phyloP scores from a whole-genome alignment of 2,113 vertebrate genomes.

The Myiozetetes cayanensis region DNA sequence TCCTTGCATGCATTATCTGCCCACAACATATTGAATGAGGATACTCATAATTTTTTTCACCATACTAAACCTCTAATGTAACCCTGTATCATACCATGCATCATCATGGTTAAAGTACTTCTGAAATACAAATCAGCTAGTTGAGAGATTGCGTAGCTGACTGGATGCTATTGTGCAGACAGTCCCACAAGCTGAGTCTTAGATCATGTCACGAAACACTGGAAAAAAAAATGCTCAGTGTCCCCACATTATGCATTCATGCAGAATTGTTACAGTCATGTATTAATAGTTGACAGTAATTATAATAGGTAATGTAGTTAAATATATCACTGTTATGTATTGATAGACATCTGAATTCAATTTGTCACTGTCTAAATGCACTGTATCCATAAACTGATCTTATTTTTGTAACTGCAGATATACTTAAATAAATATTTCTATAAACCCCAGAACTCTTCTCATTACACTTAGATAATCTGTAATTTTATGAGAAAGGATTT shows the following conservation, averaged over 20 bases:
- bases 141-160: not conserved
- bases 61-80: not conserved
- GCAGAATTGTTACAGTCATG: not conserved
- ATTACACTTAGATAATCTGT: not conserved
- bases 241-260: not conserved
- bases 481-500: not conserved
- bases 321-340: not conserved
- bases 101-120: not conserved
- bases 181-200: not conserved
- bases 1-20: not conserved
- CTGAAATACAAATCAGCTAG: not conserved
- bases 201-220: not conserved
- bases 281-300: not conserved
- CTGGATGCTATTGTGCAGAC: not conserved
- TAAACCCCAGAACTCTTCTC: not conserved
- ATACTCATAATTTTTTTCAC: not conserved
- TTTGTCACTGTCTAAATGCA: not conserved
- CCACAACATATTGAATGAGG: not conserved
- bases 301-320: not conserved
- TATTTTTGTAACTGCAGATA: not conserved
- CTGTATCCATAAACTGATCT: not conserved
- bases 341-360: not conserved
- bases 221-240: not conserved
- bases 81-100: no score
- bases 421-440: not conserved